A percentile compares a stretch with the other conserved stretches of the same genome.
Evolutionary conservation across 2,113 vertebrate genomes (phyloP).

Genomic region (Collichthys lucidus): DNA sequence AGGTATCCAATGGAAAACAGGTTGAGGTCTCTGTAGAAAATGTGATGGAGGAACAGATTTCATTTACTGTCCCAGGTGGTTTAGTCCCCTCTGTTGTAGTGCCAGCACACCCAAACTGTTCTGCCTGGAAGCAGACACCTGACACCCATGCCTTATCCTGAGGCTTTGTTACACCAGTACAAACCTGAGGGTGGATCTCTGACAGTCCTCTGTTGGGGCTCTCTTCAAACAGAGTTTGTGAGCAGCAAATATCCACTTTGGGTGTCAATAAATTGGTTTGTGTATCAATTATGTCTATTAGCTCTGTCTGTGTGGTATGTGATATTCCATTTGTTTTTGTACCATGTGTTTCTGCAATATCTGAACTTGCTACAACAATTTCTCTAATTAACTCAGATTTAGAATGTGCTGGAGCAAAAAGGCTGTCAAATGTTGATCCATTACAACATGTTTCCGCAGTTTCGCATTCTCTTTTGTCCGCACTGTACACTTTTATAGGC

Average conservation of each 20-base stretch:
- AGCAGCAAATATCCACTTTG: conserved; percentile 17
- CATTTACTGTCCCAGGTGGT: conserved; percentile 43
- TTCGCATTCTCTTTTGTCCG: not conserved
- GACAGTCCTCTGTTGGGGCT: conserved; percentile 6
- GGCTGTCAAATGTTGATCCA: not conserved
- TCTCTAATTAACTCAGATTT: not conserved
- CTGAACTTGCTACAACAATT: conserved; percentile 3
- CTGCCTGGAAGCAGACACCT: conserved; percentile 2
- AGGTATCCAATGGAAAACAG: conserved; percentile 6
- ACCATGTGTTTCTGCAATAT: conserved; percentile 8
- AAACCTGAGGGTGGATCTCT: conserved; percentile 26
- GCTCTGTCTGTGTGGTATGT: conserved; percentile 12
- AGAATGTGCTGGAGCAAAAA: not conserved
- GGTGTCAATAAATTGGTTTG: not conserved
- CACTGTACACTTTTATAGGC: not conserved
- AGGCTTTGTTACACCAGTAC: conserved; percentile 21
- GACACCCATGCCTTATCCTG: conserved; percentile 24
- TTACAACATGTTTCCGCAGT: not conserved
- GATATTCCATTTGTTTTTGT: conserved; percentile 3
- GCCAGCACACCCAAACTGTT: conserved; percentile 19
- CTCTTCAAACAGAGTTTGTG: conserved; percentile 9
- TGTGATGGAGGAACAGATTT: conserved; percentile 52
- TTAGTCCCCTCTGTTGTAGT: conserved; percentile 14
- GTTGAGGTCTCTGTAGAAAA: conserved; percentile 50
- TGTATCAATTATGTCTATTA: not conserved